Percentiles rank a stretch among this genome's conserved stretches.
Conservation (phyloP, 2,888 invertebrate genomes). For the Tanaodytes sp. region DNA sequence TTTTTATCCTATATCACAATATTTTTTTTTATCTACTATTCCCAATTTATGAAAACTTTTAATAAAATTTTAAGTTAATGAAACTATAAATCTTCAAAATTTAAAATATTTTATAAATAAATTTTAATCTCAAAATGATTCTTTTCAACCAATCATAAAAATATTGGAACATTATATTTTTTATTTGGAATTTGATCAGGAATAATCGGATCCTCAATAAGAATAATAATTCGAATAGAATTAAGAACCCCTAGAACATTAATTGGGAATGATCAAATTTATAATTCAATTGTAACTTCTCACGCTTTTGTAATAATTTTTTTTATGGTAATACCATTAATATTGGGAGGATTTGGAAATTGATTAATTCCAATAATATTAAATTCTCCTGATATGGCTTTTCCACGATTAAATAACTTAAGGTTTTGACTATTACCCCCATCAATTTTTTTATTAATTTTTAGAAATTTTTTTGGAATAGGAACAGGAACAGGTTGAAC, state of each 20-base stretch:
- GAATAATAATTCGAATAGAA: constrained; percentile 82
- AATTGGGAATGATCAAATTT: constrained; percentile 84
- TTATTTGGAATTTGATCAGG: constrained; percentile 77
- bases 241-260: constrained; percentile 79
- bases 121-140: constrained; percentile 53
- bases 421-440: constrained; percentile 86
- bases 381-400: constrained; percentile 86
- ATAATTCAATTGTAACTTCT: constrained; percentile 85
- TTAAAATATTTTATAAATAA: constrained; percentile 31
- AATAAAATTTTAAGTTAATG: constrained; percentile 43
- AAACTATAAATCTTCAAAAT: constrained; percentile 46
- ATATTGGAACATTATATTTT: constrained; percentile 75
- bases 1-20: constrained; percentile 11
- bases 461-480: constrained; percentile 79
- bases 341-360: constrained; percentile 89
- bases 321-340: constrained; percentile 82
- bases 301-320: constrained; percentile 90
- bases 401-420: constrained; percentile 89
- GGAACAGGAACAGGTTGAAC: constrained; percentile 87
- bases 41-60: constrained; percentile 11
- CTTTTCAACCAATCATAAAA: constrained; percentile 81
- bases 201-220: constrained; percentile 81
- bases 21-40: constrained; percentile 5
- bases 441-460: constrained; percentile 78
- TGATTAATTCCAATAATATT: constrained; percentile 85